A percentile compares a stretch with the other conserved stretches of the same genome.
Conservation (phyloP, 2,888 invertebrate species). For the Eilema griseolum region DNA sequence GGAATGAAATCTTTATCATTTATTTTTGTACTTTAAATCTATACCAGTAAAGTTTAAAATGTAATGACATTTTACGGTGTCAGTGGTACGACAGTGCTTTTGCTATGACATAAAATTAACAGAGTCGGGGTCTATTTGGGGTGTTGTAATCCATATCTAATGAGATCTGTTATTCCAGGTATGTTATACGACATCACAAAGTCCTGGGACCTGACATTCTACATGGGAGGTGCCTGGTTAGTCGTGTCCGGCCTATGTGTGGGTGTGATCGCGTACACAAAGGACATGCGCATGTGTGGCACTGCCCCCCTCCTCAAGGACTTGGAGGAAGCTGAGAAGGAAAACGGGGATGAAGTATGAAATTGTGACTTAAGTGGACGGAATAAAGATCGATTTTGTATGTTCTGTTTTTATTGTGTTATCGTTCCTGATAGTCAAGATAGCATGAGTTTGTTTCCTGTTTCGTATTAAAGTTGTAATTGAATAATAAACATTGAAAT, state of each 20-base stretch:
- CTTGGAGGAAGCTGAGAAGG: slow-evolving; percentile 54
- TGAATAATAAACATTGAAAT: no score
- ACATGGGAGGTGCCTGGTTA: slow-evolving; percentile 75
- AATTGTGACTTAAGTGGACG: slow-evolving; percentile 15
- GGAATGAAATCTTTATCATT: no score
- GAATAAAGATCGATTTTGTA: slow-evolving; percentile 32
- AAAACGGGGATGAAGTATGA: slow-evolving; percentile 36
- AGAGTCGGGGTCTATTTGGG: no score
- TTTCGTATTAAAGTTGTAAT: no score
- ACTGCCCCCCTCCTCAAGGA: slow-evolving; percentile 70
- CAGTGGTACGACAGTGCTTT: no score
- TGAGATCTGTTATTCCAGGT: slow-evolving; percentile 58
- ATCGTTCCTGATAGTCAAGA: no score
- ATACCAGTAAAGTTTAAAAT: no score
- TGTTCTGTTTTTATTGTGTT: slow-evolving; percentile 6
- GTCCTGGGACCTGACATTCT: slow-evolving; percentile 78
- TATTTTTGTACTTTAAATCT: no score
- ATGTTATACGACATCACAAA: slow-evolving; percentile 73
- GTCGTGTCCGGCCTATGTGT: slow-evolving; percentile 72
- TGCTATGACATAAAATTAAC: no score
- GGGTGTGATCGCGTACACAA: slow-evolving; percentile 74
- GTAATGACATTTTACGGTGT: no score
- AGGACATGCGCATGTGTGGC: slow-evolving; percentile 72
- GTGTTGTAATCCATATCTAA: neutral
- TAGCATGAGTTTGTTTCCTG: no score